Evolutionary conservation across 2,888 invertebrate species (phyloP).

Genomic region (Lithophane semibrunnea): DNA sequence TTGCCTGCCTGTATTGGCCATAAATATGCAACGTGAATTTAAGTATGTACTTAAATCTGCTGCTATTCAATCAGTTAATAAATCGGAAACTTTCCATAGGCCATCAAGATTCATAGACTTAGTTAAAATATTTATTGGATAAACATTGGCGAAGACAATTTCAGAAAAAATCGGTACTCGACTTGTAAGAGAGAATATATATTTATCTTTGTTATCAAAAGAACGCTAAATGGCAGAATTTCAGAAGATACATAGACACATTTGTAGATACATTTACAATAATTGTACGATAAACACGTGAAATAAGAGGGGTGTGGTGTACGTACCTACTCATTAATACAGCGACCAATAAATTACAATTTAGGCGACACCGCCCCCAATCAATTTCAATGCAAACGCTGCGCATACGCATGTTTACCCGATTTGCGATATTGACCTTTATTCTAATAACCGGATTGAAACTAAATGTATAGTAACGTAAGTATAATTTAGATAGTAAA

Average conservation of each 20-base stretch:
- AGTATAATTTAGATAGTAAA: neutral
- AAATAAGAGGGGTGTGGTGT: constrained; percentile 67
- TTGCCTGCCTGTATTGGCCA: constrained; percentile 31
- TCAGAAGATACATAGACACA: neutral
- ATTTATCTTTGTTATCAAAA: too few relatives aligned
- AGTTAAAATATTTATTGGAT: constrained; percentile 30
- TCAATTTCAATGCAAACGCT: constrained; percentile 73
- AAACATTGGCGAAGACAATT: neutral
- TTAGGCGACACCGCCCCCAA: constrained; percentile 73
- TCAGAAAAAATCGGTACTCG: neutral
- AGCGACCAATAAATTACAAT: constrained; percentile 72
- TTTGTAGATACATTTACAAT: neutral
- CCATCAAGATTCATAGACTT: constrained; percentile 15
- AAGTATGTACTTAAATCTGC: neutral
- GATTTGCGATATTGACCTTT: constrained; percentile 63
- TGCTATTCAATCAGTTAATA: constrained; percentile 6
- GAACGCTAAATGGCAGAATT: neutral
- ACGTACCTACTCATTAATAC: constrained; percentile 55
- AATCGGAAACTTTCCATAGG: constrained; percentile 28
- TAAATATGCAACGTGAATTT: constrained; percentile 18
- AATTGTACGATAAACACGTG: neutral
- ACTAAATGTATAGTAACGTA: neutral
- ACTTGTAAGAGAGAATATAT: neutral
- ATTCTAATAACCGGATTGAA: constrained; percentile 24
- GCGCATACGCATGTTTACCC: constrained; percentile 64